Evolutionary conservation across 1,140 invertebrate species (phyloP).

Genomic region (Metaphire vulgaris): DNA sequence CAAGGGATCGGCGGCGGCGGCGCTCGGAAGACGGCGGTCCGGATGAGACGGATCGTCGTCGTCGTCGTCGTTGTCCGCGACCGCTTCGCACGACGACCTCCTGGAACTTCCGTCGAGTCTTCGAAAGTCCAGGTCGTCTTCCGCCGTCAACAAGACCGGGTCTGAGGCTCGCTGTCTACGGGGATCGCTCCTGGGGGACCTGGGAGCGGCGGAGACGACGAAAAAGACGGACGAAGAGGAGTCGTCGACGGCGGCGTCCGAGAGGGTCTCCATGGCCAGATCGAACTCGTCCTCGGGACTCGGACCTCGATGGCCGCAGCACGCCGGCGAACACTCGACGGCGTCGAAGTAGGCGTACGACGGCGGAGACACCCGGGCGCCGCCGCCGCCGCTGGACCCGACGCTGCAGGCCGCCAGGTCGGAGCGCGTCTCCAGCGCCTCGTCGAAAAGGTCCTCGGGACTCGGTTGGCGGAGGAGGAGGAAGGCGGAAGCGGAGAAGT

Average conservation of each 20-base stretch:
- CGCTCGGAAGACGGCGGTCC: too few species aligned
- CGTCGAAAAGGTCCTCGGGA: not conserved
- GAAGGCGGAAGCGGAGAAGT: not conserved
- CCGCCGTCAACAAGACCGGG: too few species aligned
- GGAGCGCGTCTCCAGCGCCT: not conserved
- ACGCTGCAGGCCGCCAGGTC: not conserved
- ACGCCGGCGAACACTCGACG: not conserved
- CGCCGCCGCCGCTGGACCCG: not conserved
- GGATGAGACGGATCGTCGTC: too few species aligned
- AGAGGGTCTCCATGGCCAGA: not conserved
- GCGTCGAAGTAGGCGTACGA: not conserved
- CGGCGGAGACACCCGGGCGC: not conserved
- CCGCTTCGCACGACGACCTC: not conserved
- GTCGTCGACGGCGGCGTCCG: not conserved
- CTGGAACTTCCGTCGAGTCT: too few species aligned
- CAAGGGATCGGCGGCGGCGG: too few species aligned
- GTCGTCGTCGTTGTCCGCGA: too few species aligned
- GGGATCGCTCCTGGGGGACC: not conserved
- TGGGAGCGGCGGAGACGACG: too few species aligned
- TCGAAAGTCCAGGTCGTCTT: too few species aligned
- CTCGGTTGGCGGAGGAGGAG: not conserved
- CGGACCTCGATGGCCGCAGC: not conserved
- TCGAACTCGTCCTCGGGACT: not conserved
- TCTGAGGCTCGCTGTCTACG: not conserved
- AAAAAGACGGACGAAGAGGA: not conserved